Evolutionary conservation across 2,797 vertebrate species (phyloP).

Genomic region (Liasis olivaceus): DNA sequence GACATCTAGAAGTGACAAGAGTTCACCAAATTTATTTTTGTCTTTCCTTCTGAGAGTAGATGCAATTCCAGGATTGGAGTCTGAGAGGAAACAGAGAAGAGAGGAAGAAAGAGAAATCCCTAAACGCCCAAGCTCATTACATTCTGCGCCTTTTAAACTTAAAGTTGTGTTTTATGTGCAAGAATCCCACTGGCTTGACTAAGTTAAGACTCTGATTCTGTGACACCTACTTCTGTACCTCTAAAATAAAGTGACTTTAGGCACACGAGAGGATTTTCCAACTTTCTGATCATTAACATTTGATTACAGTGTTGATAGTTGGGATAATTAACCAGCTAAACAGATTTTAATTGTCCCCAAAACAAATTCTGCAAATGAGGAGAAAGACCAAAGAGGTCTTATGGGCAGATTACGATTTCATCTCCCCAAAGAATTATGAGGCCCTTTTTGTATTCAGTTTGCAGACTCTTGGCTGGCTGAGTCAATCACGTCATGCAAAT

Average conservation of each 20-base stretch:
- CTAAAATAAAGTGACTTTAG: not conserved
- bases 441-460: not conserved
- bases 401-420: no score
- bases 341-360: not conserved
- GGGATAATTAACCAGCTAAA: not conserved
- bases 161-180: not conserved
- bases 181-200: not conserved
- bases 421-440: not conserved
- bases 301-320: not conserved
- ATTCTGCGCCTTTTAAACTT: not conserved
- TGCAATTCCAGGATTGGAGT: not conserved
- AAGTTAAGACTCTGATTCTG: not conserved
- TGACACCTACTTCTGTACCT: not conserved
- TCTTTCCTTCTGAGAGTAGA: not conserved
- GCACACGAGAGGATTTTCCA: not conserved
- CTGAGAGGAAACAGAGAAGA: not conserved
- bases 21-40: not conserved
- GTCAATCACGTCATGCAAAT: not conserved
- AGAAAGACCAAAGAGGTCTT: not conserved
- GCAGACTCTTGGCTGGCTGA: not conserved
- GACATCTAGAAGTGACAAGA: not conserved
- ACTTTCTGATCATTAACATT: not conserved
- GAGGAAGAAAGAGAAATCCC: not conserved
- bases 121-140: not conserved
- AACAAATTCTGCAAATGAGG: not conserved